phyloP scores from a whole-genome alignment of 1,140 invertebrate species.

The Sesamia nonagrioides region DNA sequence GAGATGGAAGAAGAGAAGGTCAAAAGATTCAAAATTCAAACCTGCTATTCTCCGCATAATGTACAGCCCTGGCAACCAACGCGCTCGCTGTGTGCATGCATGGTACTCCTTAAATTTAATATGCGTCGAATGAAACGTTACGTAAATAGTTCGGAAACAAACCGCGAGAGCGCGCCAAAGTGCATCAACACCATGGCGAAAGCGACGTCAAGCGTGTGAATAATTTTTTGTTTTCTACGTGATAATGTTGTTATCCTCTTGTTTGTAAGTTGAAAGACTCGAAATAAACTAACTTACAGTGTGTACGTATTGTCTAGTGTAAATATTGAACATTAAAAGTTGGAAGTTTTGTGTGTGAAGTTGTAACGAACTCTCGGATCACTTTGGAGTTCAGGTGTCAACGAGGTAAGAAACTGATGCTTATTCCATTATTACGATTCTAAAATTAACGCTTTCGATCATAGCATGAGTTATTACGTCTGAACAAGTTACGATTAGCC shows the following conservation, averaged over 20 bases:
- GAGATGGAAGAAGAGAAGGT: too few relatives aligned
- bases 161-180: conserved; percentile 72
- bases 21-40: too few relatives aligned
- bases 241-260: conserved; percentile 81
- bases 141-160: conserved; percentile 59
- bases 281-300: conserved; percentile 71
- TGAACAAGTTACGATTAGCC: conserved; percentile 68
- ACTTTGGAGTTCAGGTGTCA: conserved; percentile 86
- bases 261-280: conserved; percentile 80
- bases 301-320: conserved; percentile 68
- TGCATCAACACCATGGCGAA: conserved; percentile 86
- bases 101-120: neutral
- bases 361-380: conserved; percentile 85
- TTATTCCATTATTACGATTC: conserved; percentile 83
- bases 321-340: conserved; percentile 71
- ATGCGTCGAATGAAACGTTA: conserved; percentile 60
- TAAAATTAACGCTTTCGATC: conserved; percentile 78
- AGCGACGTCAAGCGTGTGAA: conserved; percentile 82
- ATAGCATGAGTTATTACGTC: conserved; percentile 62
- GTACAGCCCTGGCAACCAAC: too few relatives aligned
- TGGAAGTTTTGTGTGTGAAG: conserved; percentile 82
- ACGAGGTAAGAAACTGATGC: conserved; percentile 87
- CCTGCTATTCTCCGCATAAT: too few relatives aligned
- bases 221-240: conserved; percentile 84
- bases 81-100: too few relatives aligned